Evolutionary conservation across 1,140 invertebrate species (phyloP), one percentile per base, ranked within the genome.

Genomic region (Eufriesea mexicana): DNA sequence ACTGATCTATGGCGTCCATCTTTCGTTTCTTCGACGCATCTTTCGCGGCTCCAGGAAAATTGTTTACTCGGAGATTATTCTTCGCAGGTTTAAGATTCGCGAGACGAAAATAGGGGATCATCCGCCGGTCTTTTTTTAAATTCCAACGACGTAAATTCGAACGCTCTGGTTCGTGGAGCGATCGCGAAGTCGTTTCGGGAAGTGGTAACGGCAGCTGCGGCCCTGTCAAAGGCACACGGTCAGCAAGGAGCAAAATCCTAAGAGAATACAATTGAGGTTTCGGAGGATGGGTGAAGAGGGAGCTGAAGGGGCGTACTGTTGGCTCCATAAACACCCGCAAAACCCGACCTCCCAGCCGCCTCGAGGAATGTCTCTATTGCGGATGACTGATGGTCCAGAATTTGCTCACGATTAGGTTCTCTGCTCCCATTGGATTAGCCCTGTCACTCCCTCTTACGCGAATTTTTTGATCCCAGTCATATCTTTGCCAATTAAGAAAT

Each of bases 321-420:
- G 84, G 81, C 51, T 91, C 85, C 77, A 87, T 91, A 91, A 91
- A 89, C 87, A 91, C 88, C 88, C 90, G 86, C 91, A 90, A 91
- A 91, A 84, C 54, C 78, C 90, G 84, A 86, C 83, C 84, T 89
- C 62, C 66, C 23, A n/a, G 59, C 68, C 75, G 47, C 79, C 84
- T 86, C 47, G 71, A 79, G 77, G 70, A 89, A 90, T 73, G 67
- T 88, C 79, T 76, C 70, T 79, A 81, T 83, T 77, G 83, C 62
- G 66, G 76, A 88, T 88, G 88, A 90, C 80, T 70, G 86, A 90
- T 89, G 82, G 70, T 61, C 35, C 42, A 75, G 66, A 80, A 83
- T 81, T 68, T 57, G 25, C 57, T 82, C 78, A 82, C 68, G 66
- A 74, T 59, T 57, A 73, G 49, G 4, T 12, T n/a, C 14, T 47